phyloP scores from a whole-genome alignment of 2,113 vertebrate species.

The Fukomys damarensis region DNA sequence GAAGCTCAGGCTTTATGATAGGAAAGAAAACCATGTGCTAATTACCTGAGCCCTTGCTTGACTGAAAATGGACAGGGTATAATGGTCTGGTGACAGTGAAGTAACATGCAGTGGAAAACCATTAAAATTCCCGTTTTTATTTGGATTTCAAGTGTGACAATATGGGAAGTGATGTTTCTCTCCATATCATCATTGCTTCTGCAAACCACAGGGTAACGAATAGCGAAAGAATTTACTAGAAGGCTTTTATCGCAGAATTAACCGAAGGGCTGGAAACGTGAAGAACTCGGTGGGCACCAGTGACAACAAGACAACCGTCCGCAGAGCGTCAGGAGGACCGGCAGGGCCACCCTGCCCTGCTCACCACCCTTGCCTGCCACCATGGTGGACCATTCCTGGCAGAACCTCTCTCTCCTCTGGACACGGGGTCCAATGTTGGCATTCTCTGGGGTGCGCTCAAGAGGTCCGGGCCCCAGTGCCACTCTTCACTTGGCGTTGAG shows the following conservation, averaged over 20 bases:
- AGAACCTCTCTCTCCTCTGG: neutral
- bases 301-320: neutral
- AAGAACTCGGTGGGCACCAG: neutral
- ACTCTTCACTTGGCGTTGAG: neutral
- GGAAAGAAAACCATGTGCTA: slow-evolving; percentile 8
- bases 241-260: neutral
- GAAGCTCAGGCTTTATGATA: neutral
- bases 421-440: neutral
- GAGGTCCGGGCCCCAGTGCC: neutral
- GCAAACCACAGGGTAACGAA: neutral
- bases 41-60: neutral
- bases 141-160: slow-evolving; percentile 29
- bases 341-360: accelerated
- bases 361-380: too few species aligned
- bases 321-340: accelerated
- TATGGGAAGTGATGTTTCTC: neutral
- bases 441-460: neutral
- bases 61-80: neutral
- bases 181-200: neutral
- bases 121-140: neutral
- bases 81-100: neutral
- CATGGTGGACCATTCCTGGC: neutral
- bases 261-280: neutral
- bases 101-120: slow-evolving; percentile 33
- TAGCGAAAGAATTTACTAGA: neutral